A percentile compares a stretch with the other conserved stretches of the same genome.
phyloP scores from a whole-genome alignment of 2,888 invertebrate species.

The Pheosia gnoma region DNA sequence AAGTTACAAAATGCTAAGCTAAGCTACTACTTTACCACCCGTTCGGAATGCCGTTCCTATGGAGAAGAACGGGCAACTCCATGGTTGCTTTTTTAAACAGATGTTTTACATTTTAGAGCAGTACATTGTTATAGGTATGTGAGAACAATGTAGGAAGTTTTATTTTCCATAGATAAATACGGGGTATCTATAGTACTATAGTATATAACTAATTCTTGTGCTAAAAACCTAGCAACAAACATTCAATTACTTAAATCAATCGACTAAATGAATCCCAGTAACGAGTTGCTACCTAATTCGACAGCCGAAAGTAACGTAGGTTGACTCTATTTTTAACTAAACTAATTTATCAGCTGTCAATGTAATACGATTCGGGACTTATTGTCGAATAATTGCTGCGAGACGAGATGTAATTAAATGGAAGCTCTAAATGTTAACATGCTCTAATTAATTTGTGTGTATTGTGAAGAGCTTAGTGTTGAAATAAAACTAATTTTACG shows the following conservation, averaged over 20 bases:
- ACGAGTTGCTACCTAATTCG: conserved; percentile 1
- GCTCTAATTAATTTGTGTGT: background rate
- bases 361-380: background rate
- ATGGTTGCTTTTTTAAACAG: too few relatives aligned
- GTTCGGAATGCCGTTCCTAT: too few relatives aligned
- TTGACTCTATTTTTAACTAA: background rate
- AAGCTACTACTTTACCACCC: too few relatives aligned
- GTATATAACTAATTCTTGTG: background rate
- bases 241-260: background rate
- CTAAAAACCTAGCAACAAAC: background rate
- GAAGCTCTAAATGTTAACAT: background rate
- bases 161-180: too few relatives aligned
- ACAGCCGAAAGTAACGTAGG: background rate
- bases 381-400: background rate
- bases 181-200: too few relatives aligned
- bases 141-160: too few relatives aligned
- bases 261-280: background rate
- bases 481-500: too few relatives aligned
- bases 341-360: conserved; percentile 1
- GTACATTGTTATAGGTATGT: too few relatives aligned
- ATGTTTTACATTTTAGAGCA: too few relatives aligned
- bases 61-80: too few relatives aligned
- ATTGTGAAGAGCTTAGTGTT: background rate
- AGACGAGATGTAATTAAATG: background rate
- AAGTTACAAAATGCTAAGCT: too few relatives aligned